Evolutionary conservation across 2,888 invertebrate species (phyloP).

Genomic region (Athrips mouffetella): DNA sequence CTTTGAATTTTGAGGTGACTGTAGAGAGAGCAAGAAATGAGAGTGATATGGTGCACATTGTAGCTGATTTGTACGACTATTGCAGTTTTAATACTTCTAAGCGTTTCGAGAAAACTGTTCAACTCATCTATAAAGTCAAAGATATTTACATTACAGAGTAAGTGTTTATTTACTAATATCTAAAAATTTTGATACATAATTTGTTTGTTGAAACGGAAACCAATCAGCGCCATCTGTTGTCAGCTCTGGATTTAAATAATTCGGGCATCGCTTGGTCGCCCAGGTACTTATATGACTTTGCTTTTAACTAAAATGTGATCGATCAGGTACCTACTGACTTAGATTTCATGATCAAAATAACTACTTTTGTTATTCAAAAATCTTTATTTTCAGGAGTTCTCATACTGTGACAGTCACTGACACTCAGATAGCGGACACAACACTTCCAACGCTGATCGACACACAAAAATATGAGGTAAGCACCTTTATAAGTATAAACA

Average conservation of each 20-base stretch:
- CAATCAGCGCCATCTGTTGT: no score
- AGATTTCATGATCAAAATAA: no score
- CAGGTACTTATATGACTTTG: no score
- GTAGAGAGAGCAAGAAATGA: constrained; percentile 13
- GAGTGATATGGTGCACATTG: constrained; percentile 23
- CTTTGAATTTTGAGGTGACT: constrained; percentile 16
- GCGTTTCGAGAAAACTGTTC: constrained; percentile 16
- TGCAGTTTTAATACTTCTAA: constrained; percentile 26
- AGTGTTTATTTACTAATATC: no score
- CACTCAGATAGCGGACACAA: constrained; percentile 27
- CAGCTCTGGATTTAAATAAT: no score
- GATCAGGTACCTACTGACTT: no score
- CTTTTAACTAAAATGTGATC: no score
- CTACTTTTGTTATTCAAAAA: background rate
- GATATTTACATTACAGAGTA: constrained; percentile 35
- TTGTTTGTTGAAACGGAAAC: no score
- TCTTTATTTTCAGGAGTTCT: constrained; percentile 27
- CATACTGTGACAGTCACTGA: constrained; percentile 34
- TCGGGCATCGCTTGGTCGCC: no score
- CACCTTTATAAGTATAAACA: no score
- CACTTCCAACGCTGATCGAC: constrained; percentile 21
- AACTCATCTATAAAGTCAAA: constrained; percentile 25
- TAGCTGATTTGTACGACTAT: constrained; percentile 30
- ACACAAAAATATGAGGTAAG: constrained; percentile 37
- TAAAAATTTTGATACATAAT: no score